Base-by-base conservation (phyloP, 2,797 vertebrate genomes). In the Sardinella longiceps region DNA sequence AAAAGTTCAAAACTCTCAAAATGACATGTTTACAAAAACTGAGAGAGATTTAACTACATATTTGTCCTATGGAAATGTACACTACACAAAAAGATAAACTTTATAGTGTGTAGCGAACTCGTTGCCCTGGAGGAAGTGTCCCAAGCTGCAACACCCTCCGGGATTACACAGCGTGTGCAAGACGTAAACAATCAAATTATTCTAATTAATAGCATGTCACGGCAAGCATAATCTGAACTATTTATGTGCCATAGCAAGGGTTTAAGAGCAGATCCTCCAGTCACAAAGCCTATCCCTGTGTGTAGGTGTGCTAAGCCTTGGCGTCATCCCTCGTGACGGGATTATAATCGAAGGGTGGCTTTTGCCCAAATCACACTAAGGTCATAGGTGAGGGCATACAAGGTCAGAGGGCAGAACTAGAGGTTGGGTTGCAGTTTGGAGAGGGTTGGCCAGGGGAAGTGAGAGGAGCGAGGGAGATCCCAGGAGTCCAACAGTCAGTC, bases 291-390 rank as follows among this genome's bases (percentile, higher is more conserved):
- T 18, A 39, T 20, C 66, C 33, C 33, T 74, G 66, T 74, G 66
- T 74, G 66, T 39, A 74, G 66, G 66, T 74, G 66, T 74, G 14
- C 15, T 74, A 74, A 74, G 66, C 66, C 66, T 33, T 33, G 5
- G 39, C 66, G 15, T 37, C 63, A 74, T 74, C 66, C 66, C 33
- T 74, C 11, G 66, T 74, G 66, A 39, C 30, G 33, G 66, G 66
- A 74, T 74, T 74, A 39, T 74, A 74, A 74, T 74, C 66, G 66
- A 74, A 74, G 39, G 66, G 33, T 74, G 66, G 30, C 18, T 15
- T 20, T 20, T 37, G 14, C 33, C 39, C 66, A 37, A 18, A 33
- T 33, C 66, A 37, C 66, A 18, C 66, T 18, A 20, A 20, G 66
- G 66, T 74, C 66, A 39, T 74, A 74, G 66, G 66, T 74, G 33